phyloP scores from a whole-genome alignment of 2,113 vertebrate species.

The Hippocampus barbouri region DNA sequence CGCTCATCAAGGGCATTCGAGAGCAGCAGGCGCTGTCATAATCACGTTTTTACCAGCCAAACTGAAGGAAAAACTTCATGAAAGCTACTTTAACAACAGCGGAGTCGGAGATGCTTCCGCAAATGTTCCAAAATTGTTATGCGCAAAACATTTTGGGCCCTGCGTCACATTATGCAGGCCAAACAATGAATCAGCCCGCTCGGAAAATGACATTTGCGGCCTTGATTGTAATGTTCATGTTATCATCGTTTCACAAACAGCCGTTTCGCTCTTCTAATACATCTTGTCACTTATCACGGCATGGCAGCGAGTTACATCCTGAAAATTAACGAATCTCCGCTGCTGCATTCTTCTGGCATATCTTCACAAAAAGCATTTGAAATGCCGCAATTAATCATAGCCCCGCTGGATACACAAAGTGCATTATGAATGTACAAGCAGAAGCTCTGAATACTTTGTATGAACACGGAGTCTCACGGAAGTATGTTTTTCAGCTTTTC shows the following conservation, averaged over 20 bases:
- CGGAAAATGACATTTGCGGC: background rate
- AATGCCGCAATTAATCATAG: background rate
- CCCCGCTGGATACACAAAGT: background rate
- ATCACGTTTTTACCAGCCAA: background rate
- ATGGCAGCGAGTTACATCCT: background rate
- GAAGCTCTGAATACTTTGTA: background rate
- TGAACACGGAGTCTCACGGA: background rate
- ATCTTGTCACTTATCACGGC: background rate
- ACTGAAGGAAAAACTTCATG: background rate
- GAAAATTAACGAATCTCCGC: background rate
- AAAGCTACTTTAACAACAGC: background rate
- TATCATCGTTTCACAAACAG: background rate
- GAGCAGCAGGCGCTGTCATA: background rate
- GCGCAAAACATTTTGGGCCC: background rate
- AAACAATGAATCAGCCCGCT: background rate
- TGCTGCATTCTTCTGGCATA: constrained; percentile 6
- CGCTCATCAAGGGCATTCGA: background rate
- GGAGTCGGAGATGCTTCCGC: background rate
- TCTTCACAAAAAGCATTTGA: background rate
- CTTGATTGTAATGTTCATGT: background rate
- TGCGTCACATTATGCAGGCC: background rate
- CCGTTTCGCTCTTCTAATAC: background rate
- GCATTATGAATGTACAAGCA: constrained; percentile 1
- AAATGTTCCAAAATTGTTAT: background rate
- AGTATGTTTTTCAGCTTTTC: background rate